Conservation (phyloP, 2,797 vertebrate genomes). For the Lithobates pipiens region DNA sequence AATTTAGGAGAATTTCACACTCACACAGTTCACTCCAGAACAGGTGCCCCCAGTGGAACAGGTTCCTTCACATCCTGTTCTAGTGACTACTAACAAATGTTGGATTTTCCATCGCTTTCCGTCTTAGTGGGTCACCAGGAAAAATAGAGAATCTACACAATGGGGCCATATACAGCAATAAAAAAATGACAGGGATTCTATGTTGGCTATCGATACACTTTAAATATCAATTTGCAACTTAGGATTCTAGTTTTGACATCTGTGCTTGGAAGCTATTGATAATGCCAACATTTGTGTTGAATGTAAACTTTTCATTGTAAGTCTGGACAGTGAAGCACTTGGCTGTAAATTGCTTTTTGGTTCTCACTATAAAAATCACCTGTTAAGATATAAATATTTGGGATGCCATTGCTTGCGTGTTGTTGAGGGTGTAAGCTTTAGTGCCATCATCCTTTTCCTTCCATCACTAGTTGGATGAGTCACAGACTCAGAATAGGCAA, state of each 20-base stretch:
- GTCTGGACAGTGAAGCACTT: no score
- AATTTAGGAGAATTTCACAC: no score
- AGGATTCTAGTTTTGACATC: neutral
- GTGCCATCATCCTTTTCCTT: neutral
- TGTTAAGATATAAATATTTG: neutral
- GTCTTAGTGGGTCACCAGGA: no score
- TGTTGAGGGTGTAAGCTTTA: neutral
- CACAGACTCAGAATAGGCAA: neutral
- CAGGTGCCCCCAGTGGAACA: no score
- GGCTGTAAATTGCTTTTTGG: no score
- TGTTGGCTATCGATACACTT: neutral
- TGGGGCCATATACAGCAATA: no score
- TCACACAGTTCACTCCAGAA: no score
- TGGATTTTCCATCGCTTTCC: no score
- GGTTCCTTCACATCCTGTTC: no score
- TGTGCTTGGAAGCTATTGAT: neutral
- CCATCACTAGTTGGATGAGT: neutral
- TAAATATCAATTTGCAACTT: neutral
- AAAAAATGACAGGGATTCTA: neutral
- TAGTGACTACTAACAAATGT: no score
- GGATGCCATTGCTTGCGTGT: neutral
- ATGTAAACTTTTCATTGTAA: neutral
- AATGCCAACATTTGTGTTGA: neutral
- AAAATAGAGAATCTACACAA: no score
- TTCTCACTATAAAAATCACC: no score